Evolutionary conservation across 2,797 vertebrate species (phyloP).

Genomic region (Danio choprae): DNA sequence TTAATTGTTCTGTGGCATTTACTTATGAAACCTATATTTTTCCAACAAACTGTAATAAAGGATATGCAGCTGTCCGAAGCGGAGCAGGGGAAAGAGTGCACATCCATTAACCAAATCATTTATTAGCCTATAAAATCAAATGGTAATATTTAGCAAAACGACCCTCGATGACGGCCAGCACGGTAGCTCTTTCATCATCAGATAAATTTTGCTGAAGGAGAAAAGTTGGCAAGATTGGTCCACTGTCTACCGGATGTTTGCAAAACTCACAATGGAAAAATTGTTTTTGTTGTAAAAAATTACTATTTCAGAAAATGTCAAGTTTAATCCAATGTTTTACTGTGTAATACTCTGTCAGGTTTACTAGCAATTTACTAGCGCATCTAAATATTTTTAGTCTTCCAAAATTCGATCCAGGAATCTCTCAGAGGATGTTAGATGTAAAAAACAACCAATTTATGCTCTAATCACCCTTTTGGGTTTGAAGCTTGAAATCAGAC

Average conservation of each 20-base stretch:
- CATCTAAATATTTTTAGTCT: neutral
- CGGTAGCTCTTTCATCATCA: constrained; percentile 44
- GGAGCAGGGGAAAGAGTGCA: constrained; percentile 69
- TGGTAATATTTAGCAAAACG: constrained; percentile 82
- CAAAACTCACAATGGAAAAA: neutral
- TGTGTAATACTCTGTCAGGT: neutral
- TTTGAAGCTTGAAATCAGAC: constrained; percentile 22
- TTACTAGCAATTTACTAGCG: neutral
- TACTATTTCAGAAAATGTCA: too few species aligned
- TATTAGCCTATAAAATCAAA: constrained; percentile 83
- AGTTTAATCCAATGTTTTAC: neutral
- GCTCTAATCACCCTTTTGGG: constrained; percentile 14
- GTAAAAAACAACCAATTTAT: neutral
- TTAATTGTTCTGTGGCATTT: constrained; percentile 81
- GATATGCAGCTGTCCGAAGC: constrained; percentile 70
- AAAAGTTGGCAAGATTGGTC: constrained; percentile 44
- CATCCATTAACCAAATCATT: constrained; percentile 86
- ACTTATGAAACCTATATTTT: constrained; percentile 85
- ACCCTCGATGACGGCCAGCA: constrained; percentile 65
- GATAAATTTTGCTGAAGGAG: constrained; percentile 42
- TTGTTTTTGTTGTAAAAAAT: too few species aligned
- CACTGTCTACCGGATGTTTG: constrained; percentile 33
- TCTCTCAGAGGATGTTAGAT: neutral
- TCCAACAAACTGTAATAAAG: constrained; percentile 84
- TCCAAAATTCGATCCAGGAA: constrained; percentile 17